A percentile compares a stretch with the other conserved stretches of the same genome.
These are phyloP conservation scores for Idaea straminata DNA, from an alignment of 2,888 invertebrate species.

Conservation along the genomic window DNA sequence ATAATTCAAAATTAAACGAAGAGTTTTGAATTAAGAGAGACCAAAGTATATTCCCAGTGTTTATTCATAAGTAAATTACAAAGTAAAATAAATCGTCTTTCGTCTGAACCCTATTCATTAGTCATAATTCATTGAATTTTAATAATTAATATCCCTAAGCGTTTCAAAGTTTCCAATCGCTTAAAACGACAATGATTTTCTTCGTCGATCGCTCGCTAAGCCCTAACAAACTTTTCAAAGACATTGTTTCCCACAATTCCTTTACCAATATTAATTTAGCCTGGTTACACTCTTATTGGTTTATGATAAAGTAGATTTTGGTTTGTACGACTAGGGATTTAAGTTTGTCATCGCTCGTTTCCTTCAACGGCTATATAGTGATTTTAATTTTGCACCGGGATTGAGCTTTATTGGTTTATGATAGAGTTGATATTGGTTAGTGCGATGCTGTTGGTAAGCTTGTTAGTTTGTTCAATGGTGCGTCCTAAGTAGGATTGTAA, in stretches of 20 bases:
- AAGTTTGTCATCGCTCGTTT: conserved; percentile 13
- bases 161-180: conserved; percentile 23
- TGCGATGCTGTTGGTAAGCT: conserved; percentile 13
- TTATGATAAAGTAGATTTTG: conserved; percentile 14
- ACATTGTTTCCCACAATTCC: conserved; percentile 20
- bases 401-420: conserved; percentile 11
- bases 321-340: conserved; percentile 11
- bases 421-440: conserved; percentile 15
- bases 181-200: conserved; percentile 36
- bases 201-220: conserved; percentile 28
- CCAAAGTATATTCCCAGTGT: not conserved
- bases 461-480: conserved; percentile 28
- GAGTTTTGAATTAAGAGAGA: not conserved
- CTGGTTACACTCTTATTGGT: conserved; percentile 3
- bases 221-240: conserved; percentile 17
- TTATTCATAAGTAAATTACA: not conserved
- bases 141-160: not conserved
- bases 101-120: not conserved
- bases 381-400: conserved; percentile 8
- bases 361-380: conserved; percentile 6
- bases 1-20: not conserved
- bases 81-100: not conserved
- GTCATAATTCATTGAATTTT: not conserved
- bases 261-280: conserved; percentile 7
- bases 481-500: conserved; percentile 32